Percentiles rank a stretch among this genome's conserved stretches.
Evolutionary conservation across 1,140 invertebrate genomes (phyloP).

Genomic region (Melipona quadrifasciata): DNA sequence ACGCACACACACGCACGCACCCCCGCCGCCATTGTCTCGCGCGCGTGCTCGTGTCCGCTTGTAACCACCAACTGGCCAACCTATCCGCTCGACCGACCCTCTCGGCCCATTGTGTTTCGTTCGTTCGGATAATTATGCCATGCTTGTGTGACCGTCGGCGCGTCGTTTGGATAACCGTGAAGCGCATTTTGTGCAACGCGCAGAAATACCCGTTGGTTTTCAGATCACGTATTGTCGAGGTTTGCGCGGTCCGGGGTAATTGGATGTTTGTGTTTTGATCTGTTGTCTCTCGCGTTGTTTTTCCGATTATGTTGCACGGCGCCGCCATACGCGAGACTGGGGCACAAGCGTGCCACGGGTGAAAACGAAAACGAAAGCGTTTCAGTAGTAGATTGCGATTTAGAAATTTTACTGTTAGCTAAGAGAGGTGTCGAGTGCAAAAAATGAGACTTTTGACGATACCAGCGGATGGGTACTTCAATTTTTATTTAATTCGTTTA

Average conservation of each 20-base stretch:
- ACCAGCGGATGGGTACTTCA: no score
- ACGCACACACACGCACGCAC: no score
- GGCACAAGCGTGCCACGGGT: no score
- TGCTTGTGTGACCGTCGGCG: not conserved
- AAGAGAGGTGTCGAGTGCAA: no score
- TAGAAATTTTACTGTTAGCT: no score
- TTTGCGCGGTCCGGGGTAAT: not conserved
- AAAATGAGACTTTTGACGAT: no score
- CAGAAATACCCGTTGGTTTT: not conserved
- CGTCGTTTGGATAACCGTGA: not conserved
- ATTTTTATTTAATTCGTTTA: no score
- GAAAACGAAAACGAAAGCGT: no score
- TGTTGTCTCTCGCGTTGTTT: no score
- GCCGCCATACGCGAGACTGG: no score
- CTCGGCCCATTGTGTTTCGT: not conserved
- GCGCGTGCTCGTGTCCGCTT: not conserved
- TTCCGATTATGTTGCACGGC: no score
- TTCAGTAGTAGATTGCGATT: no score
- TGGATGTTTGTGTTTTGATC: not conserved
- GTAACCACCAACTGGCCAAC: not conserved
- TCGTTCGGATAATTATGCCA: slow-evolving; percentile 4
- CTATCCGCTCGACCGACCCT: not conserved
- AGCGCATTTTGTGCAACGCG: not conserved
- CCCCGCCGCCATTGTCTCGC: not conserved
- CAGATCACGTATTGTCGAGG: not conserved